Percentiles rank a stretch among this genome's conserved stretches.
Evolutionary conservation across 2,888 invertebrate species (phyloP).

Genomic region (Dryomyza anilis): DNA sequence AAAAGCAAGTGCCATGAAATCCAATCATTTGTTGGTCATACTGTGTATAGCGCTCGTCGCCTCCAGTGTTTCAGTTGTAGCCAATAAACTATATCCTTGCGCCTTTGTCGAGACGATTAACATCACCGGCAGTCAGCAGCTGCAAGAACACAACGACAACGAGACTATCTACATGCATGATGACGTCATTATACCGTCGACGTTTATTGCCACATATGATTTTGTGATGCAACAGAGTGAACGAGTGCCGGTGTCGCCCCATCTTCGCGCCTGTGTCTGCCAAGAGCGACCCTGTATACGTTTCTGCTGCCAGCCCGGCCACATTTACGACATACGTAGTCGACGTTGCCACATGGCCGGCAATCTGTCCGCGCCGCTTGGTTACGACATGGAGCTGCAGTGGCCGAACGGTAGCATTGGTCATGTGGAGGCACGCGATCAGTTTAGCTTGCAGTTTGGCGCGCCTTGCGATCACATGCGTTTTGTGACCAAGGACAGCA

Average conservation of each 20-base stretch:
- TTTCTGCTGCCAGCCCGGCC: slow-evolving; percentile 52
- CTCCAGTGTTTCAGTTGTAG: too few relatives aligned
- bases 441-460: slow-evolving; percentile 44
- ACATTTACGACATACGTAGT: slow-evolving; percentile 40
- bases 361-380: neutral
- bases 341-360: slow-evolving; percentile 33
- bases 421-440: slow-evolving; percentile 30
- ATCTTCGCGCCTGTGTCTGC: slow-evolving; percentile 57
- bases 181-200: slow-evolving; percentile 47
- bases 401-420: slow-evolving; percentile 38
- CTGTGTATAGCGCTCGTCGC: neutral
- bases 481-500: slow-evolving; percentile 36
- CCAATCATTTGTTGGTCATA: neutral
- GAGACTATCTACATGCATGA: slow-evolving; percentile 48
- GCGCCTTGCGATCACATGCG: slow-evolving; percentile 49
- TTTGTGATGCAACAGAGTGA: slow-evolving; percentile 46
- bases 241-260: slow-evolving; percentile 43
- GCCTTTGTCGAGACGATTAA: slow-evolving; percentile 55
- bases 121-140: slow-evolving; percentile 48
- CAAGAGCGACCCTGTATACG: slow-evolving; percentile 52
- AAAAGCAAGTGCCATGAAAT: neutral
- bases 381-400: slow-evolving; percentile 22
- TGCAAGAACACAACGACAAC: slow-evolving; percentile 33
- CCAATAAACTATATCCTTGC: slow-evolving; percentile 46
- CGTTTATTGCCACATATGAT: slow-evolving; percentile 49